Evolutionary conservation across 2,888 invertebrate species (phyloP), one percentile per base, ranked within the genome.

Genomic region (Macaria liturata): DNA sequence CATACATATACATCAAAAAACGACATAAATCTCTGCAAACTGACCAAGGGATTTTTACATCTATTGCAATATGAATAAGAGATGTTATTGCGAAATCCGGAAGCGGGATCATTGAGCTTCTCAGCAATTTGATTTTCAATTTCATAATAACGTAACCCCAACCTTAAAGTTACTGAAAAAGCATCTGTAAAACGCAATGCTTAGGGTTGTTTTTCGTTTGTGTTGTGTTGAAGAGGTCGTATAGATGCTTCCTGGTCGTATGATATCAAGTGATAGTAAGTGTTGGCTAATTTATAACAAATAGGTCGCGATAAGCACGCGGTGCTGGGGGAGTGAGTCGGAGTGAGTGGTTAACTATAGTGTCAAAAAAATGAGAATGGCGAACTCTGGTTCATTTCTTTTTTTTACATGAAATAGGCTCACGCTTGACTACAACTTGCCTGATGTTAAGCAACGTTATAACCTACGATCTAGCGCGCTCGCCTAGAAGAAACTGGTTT

Each of bases 31-130:
- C 64, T 63, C 70, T 54, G 57, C 49, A 52, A 61, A 49, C 3
- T 37, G 34, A 44, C 31, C 67, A 75, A 62, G 56, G 49, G 4
- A 85, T 71, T 69, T 54, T 69, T n/a, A 62, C 72, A 75, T 71
- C 66, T 81, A 81, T 51, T 0, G 0, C 5, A 1, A 49, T 40
- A 0, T 9, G 4, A 0, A 61, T 75, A 83, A 68, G 76, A 77
- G 67, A 62, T 58, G 69, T 59, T 71, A 66, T 84, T 32, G 62
- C 39, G 54, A 54, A 62, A 71, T 66, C 70, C 78, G 75, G 77
- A 83, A 81, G 83, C 75, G 88, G 84, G 90, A 90, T 86, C 90
- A 88, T 84, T 90, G 89, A 83, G 91, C 91, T 89, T 84, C 82
- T 78, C 76, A 83, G 85, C 84, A 82, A 84, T 84, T 86, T 82